Evolutionary conservation across 2,113 vertebrate species (phyloP).

Genomic region (Sceloporus undulatus): DNA sequence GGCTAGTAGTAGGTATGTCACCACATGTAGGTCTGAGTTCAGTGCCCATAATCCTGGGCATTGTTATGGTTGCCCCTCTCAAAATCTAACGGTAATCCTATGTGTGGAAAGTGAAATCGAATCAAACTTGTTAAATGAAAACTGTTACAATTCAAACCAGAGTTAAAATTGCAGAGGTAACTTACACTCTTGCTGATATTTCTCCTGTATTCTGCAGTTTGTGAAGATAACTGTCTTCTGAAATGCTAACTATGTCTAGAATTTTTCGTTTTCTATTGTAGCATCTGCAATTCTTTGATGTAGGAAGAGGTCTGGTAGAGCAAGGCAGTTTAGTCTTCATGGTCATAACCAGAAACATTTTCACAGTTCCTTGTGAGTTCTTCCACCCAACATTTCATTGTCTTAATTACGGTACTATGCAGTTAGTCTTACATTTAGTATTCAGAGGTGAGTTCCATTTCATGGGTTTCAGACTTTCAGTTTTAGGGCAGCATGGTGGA

Average conservation of each 20-base stretch:
- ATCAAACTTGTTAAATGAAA: not conserved
- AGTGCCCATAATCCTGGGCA: conserved; percentile 34
- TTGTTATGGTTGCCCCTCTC: not conserved
- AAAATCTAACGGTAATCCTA: not conserved
- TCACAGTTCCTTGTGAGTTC: conserved; percentile 51
- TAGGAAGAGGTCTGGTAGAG: conserved; percentile 64
- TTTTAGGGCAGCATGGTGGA: not conserved
- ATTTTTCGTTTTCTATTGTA: conserved; percentile 75
- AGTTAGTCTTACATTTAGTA: conserved; percentile 55
- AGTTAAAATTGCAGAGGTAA: conserved; percentile 68
- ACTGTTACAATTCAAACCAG: not conserved
- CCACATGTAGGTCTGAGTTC: conserved; percentile 35
- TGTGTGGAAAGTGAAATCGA: not conserved
- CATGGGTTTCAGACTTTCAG: conserved; percentile 36
- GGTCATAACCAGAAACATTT: conserved; percentile 50
- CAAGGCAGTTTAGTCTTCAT: conserved; percentile 51
- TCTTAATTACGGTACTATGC: conserved; percentile 56
- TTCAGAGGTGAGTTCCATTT: conserved; percentile 43
- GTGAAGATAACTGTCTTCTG: conserved; percentile 75
- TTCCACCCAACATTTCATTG: conserved; percentile 56
- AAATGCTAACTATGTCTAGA: conserved; percentile 75
- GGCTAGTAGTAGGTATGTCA: not conserved
- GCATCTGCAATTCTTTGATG: conserved; percentile 73
- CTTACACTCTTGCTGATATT: conserved; percentile 66
- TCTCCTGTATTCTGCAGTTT: conserved; percentile 76